phyloP scores from a whole-genome alignment of 2,797 vertebrate genomes.

The Helarctos malayanus region DNA sequence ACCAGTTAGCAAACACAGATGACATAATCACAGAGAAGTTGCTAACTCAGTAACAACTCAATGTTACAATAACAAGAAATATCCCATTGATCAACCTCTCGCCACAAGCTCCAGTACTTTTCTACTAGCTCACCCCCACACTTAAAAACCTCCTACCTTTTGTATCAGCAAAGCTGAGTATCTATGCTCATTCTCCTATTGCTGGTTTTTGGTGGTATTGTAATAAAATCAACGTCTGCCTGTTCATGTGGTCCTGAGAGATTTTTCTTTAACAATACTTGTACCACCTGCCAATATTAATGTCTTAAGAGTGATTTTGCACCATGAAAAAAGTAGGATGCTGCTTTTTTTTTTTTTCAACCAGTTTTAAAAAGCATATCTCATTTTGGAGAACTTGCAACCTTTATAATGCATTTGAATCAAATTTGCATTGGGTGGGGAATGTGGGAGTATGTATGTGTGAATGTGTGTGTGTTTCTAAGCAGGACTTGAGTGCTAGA shows the following conservation, averaged over 20 bases:
- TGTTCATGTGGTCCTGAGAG: neutral
- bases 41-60: neutral
- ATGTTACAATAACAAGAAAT: neutral
- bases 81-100: neutral
- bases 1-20: neutral
- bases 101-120: neutral
- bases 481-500: neutral
- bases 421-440: neutral
- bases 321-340: slow-evolving; percentile 47
- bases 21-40: neutral
- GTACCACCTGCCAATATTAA: neutral
- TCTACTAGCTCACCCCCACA: neutral
- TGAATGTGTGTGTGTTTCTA: neutral
- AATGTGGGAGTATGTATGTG: neutral
- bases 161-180: neutral
- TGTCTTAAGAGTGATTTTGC: slow-evolving; percentile 39
- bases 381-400: slow-evolving; percentile 65
- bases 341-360: slow-evolving; percentile 29
- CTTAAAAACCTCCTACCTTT: neutral
- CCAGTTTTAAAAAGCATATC: slow-evolving; percentile 63
- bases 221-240: neutral
- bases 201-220: neutral
- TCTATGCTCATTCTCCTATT: neutral
- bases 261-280: neutral
- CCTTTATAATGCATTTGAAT: slow-evolving; percentile 72